A percentile compares a stretch with the other conserved stretches of the same genome.
These are phyloP conservation scores for Temnopleurus reevesii DNA, from an alignment of 53 echinoderm and acorn worm genomes.

Conservation along the genomic window DNA sequence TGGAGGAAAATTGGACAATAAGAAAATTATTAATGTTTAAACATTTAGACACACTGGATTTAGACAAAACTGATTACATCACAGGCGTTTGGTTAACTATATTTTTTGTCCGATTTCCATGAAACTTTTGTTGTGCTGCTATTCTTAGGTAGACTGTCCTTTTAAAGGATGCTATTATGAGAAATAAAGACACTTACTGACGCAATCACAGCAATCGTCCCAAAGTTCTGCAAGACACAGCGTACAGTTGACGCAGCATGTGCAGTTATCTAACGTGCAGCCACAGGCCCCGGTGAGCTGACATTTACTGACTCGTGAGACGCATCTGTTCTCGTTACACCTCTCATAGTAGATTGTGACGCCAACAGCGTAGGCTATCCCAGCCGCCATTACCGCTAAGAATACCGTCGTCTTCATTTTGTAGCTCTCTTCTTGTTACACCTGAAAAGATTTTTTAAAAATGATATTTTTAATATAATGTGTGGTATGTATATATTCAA, in stretches of 20 bases:
- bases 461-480: no score
- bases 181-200: constrained; percentile 67
- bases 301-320: constrained; percentile 88
- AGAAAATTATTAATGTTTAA: no score
- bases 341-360: constrained; percentile 64
- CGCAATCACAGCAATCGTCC: constrained; percentile 87
- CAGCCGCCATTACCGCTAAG: constrained; percentile 49
- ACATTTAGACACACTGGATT: no score
- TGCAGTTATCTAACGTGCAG: constrained; percentile 85
- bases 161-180: no score
- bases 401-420: constrained; percentile 52
- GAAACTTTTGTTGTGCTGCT: no score
- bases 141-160: no score
- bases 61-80: no score
- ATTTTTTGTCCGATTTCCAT: no score
- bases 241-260: constrained; percentile 88
- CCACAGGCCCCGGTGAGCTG: constrained; percentile 91
- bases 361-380: constrained; percentile 62
- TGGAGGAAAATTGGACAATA: no score
- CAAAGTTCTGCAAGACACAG: constrained; percentile 78
- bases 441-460: no score
- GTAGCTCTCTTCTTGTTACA: not conserved
- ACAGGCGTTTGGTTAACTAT: no score
- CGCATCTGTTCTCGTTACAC: constrained; percentile 90
- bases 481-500: no score